Percentiles rank a stretch among this genome's conserved stretches.
Evolutionary conservation across 2,113 vertebrate species (phyloP).

Genomic region (Pao palembangensis): DNA sequence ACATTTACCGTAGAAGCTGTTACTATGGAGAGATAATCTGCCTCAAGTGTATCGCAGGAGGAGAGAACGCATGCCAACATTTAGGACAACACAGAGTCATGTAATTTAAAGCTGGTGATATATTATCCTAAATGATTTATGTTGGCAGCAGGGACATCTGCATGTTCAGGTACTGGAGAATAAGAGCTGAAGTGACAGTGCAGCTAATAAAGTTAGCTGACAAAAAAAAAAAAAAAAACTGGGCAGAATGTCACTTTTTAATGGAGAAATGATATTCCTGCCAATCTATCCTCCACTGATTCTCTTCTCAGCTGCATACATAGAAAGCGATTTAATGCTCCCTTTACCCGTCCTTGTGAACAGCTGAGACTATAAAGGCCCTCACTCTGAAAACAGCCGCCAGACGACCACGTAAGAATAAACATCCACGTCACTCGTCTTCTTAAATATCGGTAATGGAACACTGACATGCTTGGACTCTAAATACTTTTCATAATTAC

Average conservation of each 20-base stretch:
- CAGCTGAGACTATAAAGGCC: conserved; percentile 24
- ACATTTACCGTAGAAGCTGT: conserved; percentile 64
- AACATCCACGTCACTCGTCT: not conserved
- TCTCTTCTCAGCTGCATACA: conserved; percentile 3
- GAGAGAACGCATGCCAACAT: not conserved
- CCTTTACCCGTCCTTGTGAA: conserved; percentile 1
- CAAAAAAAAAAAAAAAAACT: too few species aligned
- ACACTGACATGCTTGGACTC: too few species aligned
- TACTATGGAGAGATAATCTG: conserved; percentile 53
- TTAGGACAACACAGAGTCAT: conserved; percentile 1
- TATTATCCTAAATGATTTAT: conserved; percentile 6
- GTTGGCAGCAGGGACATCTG: not conserved
- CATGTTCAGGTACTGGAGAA: not conserved
- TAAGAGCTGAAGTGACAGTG: not conserved
- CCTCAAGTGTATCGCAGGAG: conserved; percentile 24
- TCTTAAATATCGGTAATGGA: too few species aligned
- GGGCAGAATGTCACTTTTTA: too few species aligned
- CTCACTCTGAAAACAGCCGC: not conserved
- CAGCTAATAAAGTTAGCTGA: conserved; percentile 53
- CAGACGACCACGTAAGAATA: not conserved
- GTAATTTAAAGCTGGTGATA: conserved; percentile 36
- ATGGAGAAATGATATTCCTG: conserved; percentile 12
- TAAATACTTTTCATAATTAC: too few species aligned
- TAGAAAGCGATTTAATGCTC: not conserved
- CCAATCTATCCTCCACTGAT: not conserved